phyloP scores from a whole-genome alignment of 2,113 vertebrate species.

The Uropsilus gracilis region DNA sequence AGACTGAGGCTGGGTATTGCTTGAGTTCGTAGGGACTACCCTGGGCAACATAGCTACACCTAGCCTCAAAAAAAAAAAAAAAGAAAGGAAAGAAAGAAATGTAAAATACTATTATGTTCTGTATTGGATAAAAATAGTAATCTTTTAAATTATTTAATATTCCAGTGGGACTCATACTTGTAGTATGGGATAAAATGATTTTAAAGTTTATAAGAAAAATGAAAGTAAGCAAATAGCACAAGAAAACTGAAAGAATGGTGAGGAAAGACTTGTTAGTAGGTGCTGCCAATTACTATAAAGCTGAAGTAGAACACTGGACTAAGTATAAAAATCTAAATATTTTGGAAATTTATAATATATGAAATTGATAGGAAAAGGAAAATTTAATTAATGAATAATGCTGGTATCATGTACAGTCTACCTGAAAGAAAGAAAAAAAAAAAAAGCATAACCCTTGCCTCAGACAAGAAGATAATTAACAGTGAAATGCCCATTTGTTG shows the following conservation, averaged over 20 bases:
- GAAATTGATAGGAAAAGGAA: not conserved
- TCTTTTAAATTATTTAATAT: not conserved
- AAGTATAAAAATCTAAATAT: not conserved
- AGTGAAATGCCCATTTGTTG: too few relatives aligned
- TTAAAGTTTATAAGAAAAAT: slow-evolving; percentile 13
- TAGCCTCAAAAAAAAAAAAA: too few relatives aligned
- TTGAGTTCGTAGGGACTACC: too few relatives aligned
- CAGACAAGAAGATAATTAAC: not conserved
- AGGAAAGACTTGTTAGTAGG: not conserved
- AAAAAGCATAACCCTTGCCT: not conserved
- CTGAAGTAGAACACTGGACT: not conserved
- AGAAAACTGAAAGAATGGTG: slow-evolving; percentile 14
- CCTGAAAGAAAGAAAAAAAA: slow-evolving; percentile 18
- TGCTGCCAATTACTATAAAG: slow-evolving; percentile 19
- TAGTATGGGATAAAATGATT: not conserved
- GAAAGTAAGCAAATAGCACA: slow-evolving; percentile 18
- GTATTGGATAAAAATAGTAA: not conserved
- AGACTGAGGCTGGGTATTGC: too few relatives aligned
- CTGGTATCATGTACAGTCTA: not conserved
- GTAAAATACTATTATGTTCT: not conserved
- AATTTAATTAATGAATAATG: not conserved
- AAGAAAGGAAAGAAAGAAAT: too few relatives aligned
- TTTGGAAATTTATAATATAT: not conserved
- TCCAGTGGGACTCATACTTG: not conserved
- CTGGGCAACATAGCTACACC: too few relatives aligned